Evolutionary conservation across 2,888 invertebrate genomes (phyloP), one percentile per base, ranked within the genome.

Genomic region (Ectobius pallidus): DNA sequence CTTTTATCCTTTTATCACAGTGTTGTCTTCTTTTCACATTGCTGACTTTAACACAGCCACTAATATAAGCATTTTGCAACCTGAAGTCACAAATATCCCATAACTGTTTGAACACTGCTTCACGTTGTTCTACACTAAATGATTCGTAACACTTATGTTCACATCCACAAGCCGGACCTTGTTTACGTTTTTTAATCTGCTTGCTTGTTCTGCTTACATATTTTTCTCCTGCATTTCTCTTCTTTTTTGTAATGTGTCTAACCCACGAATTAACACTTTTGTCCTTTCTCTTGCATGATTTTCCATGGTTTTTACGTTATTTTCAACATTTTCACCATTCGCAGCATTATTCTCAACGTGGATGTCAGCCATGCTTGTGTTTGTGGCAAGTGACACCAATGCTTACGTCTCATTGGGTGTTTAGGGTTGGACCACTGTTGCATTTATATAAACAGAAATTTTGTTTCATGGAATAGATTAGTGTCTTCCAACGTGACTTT

Each of bases 151-250:
- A 49, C 18, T 49, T 49, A 4, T 49, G 7, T 49, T 49, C 49
- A 49, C 49, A 49, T n/a, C n/a, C 49, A 49, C 18, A 49, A n/a
- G 49, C n/a, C 3, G 20, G 34, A 18, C 49, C 49, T 3, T 49
- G 49, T 49, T 49, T 49, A 9, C 7, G 3, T 18, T 49, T 3
- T 9, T 7, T 49, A 9, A 49, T 18, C 20, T 49, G 14, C 49
- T 49, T 49, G 7, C 9, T 18, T 58, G 58, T 58, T 22, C 27
- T 58, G 22, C 27, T 27, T 1, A 58, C 58, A 22, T 58, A 58
- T 25, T 58, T n/a, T 3, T 46, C 58, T 58, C 58, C 27, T 25
- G 58, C 1, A 6, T 69, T 69, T 34, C n/a, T 69, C 32, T 70
- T 49, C 18, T 55, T 3, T 39, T 58, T 63, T 32, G 52, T 67